phyloP scores from a whole-genome alignment of 2,888 invertebrate species.

The Stenodera caucasica region DNA sequence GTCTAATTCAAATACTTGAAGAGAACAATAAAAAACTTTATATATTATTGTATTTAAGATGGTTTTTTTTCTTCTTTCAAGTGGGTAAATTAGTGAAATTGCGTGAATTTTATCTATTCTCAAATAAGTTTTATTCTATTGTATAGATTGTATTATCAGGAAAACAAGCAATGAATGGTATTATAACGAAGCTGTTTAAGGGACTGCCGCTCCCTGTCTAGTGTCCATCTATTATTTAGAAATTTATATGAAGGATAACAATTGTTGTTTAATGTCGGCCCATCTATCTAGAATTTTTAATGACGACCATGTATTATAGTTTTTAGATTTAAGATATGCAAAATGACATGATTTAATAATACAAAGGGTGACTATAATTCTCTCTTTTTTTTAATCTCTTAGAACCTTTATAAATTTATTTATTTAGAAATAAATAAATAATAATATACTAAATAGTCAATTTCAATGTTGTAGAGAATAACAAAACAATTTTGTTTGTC shows the following conservation, averaged over 20 bases:
- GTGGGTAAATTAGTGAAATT: constrained; percentile 3
- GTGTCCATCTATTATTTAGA: constrained; percentile 20
- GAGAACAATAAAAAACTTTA: too few relatives aligned
- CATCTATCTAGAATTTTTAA: constrained; percentile 18
- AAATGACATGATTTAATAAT: constrained; percentile 20
- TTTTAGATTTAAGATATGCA: constrained; percentile 20
- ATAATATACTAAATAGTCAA: too few relatives aligned
- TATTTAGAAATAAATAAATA: too few relatives aligned
- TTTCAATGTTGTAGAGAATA: too few relatives aligned
- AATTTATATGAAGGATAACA: constrained; percentile 23
- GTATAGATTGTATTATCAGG: constrained; percentile 5
- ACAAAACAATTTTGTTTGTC: too few relatives aligned
- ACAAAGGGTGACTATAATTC: background rate
- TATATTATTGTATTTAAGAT: too few relatives aligned
- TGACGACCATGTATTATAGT: constrained; percentile 10
- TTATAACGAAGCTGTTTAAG: constrained; percentile 16
- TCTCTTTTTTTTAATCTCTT: background rate
- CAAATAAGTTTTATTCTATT: background rate
- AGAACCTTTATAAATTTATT: too few relatives aligned
- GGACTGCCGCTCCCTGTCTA: constrained; percentile 24
- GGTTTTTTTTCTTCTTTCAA: too few relatives aligned
- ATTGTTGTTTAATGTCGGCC: constrained; percentile 15
- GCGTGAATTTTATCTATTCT: background rate
- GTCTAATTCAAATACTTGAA: background rate
- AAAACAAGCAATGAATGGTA: constrained; percentile 17